These are phyloP conservation scores for Limnephilus lunatus DNA, from an alignment of 2,888 invertebrate species.

Conservation along the genomic window DNA sequence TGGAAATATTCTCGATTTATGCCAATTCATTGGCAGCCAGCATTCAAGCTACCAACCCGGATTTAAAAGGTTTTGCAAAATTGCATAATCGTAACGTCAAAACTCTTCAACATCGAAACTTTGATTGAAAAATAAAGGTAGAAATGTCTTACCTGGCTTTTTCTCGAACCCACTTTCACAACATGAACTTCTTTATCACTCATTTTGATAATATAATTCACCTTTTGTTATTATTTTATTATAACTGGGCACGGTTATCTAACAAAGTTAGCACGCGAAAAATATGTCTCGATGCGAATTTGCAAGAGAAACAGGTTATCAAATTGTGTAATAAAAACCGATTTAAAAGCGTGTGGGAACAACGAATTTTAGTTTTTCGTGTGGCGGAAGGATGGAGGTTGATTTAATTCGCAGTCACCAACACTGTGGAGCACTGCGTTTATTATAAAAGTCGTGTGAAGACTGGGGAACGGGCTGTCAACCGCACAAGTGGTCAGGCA, in stretches of 20 bases:
- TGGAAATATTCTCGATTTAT: neutral
- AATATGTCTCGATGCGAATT: neutral
- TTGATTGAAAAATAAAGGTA: constrained; percentile 8
- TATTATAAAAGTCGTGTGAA: neutral
- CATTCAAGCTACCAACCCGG: neutral
- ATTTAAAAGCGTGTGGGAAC: neutral
- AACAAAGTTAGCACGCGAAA: constrained; percentile 8
- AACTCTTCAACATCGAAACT: neutral
- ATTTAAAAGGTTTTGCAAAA: neutral
- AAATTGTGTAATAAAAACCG: constrained; percentile 41
- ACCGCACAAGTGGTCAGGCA: neutral
- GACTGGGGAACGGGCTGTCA: neutral
- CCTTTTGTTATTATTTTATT: neutral
- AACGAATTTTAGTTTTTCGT: neutral
- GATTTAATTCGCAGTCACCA: constrained; percentile 60
- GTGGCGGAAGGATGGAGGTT: neutral
- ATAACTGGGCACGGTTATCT: constrained; percentile 25
- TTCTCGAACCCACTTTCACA: constrained; percentile 88
- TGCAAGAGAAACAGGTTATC: constrained; percentile 34
- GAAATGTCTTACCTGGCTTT: constrained; percentile 84
- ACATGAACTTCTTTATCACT: constrained; percentile 70
- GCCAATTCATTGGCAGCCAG: neutral
- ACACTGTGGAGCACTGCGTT: constrained; percentile 65
- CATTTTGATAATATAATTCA: constrained; percentile 44
- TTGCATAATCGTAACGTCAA: neutral